A percentile compares a stretch with the other conserved stretches of the same genome.
Evolutionary conservation across 2,113 vertebrate species (phyloP).

Genomic region (Xyliphius kryptos): DNA sequence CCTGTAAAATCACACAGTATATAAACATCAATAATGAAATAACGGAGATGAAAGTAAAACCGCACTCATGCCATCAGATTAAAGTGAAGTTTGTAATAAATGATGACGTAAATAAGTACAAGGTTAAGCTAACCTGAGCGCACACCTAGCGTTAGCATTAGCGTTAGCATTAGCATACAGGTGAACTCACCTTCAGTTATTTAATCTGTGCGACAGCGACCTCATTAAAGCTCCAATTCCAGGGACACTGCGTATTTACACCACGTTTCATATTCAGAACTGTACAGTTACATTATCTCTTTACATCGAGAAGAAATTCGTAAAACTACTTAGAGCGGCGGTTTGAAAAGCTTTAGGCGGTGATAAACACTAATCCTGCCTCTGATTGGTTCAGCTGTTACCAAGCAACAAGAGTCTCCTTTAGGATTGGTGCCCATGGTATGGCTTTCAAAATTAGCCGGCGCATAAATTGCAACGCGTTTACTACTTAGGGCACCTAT

Average conservation of each 20-base stretch:
- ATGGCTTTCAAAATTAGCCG: too few species aligned
- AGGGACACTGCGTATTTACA: not conserved
- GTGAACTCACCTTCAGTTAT: conserved; percentile 1
- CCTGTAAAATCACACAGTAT: too few species aligned
- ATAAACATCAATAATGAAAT: too few species aligned
- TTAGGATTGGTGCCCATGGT: conserved; percentile 49
- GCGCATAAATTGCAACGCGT: too few species aligned
- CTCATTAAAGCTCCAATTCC: too few species aligned
- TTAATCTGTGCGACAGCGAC: not conserved
- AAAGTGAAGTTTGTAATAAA: not conserved
- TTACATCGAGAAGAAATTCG: not conserved
- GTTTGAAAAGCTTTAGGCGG: conserved; percentile 47
- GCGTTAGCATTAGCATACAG: not conserved
- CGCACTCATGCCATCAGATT: too few species aligned
- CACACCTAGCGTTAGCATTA: not conserved
- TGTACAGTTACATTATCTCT: not conserved
- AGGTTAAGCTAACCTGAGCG: too few species aligned
- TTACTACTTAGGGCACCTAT: too few species aligned
- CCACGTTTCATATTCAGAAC: not conserved
- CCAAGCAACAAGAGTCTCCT: conserved; percentile 53
- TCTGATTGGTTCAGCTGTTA: conserved; percentile 58
- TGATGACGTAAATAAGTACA: too few species aligned
- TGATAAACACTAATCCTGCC: conserved; percentile 40
- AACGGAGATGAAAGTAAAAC: too few species aligned
- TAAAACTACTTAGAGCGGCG: conserved; percentile 4